Evolutionary conservation across 2,797 vertebrate species (phyloP), one percentile per base, ranked within the genome.

Genomic region (Balearica regulorum): DNA sequence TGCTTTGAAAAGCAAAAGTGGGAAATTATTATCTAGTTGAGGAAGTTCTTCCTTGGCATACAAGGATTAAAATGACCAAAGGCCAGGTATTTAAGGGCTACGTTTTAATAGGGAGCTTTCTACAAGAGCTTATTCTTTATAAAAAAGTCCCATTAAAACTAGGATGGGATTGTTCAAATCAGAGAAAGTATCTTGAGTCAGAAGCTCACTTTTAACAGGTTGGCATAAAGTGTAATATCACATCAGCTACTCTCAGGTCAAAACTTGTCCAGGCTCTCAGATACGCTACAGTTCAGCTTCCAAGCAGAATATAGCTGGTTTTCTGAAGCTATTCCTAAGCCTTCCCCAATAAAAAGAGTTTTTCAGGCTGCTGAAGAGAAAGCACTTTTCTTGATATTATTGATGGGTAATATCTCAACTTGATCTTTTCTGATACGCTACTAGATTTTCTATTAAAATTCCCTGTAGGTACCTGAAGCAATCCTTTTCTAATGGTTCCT

Each of bases 51-150:
- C 70, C 49, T 75, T 90, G 70, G 70, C 29, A 49, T 76, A 66
- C 28, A n/a, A 80, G 61, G 87, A 80, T 61, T 68, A 81, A 91
- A 87, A 55, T 73, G 93, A 85, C 93, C 79, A 94, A 94, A 94
- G 85, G 83, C 72, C 58, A 83, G 21, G 24, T 68, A 81, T 64
- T 90, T 89, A 76, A 92, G 41, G 37, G 58, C 25, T 61, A 82
- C 5, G 1, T 76, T 90, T 90, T 76, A 94, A 69, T 76, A 86
- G 5, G 61, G 54, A 64, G 65, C 43, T 79, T 96, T 88, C 77
- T 72, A 57, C 0, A 2, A 72, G 65, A 71, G 35, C 16, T 78
- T 58, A 61, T 15, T 62, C 28, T 31, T 18, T 26, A 71, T n/a
- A 35, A n/a, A 55, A 28, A 29, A 20, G 3, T 22, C 61, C 18